Percentiles rank a stretch among this genome's conserved stretches.
Conservation (phyloP, 1,140 invertebrate genomes). For the Drosophila setifemur region DNA sequence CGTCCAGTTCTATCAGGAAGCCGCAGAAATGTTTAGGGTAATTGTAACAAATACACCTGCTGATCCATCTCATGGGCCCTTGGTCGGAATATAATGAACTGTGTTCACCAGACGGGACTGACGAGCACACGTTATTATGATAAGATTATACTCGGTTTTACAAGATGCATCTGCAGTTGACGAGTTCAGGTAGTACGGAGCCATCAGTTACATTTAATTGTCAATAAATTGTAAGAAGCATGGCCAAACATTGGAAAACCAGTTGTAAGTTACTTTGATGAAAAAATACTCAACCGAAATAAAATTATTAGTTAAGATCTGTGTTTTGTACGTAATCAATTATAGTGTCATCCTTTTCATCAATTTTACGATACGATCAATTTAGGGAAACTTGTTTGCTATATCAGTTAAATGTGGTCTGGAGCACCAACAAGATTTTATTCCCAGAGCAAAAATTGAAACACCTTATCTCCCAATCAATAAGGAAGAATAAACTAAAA, state of each 20-base stretch:
- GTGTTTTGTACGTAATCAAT: too few relatives aligned
- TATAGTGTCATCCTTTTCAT: too few relatives aligned
- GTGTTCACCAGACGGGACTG: conserved; percentile 15
- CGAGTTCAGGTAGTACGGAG: conserved; percentile 46
- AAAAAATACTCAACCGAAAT: too few relatives aligned
- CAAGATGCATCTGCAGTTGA: conserved; percentile 43
- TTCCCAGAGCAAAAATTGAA: conserved; percentile 16
- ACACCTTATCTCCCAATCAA: conserved; percentile 36
- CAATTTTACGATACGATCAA: background rate
- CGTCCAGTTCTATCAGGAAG: conserved; percentile 24
- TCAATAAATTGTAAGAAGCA: background rate
- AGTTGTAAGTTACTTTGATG: too few relatives aligned
- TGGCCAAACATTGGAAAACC: too few relatives aligned
- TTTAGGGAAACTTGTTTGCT: too few relatives aligned
- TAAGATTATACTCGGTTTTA: conserved; percentile 61
- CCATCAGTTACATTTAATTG: background rate
- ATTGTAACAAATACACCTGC: conserved; percentile 75
- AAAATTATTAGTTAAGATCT: too few relatives aligned
- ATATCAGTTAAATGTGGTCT: too few relatives aligned
- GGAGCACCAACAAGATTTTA: too few relatives aligned
- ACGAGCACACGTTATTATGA: conserved; percentile 52
- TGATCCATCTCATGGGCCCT: background rate
- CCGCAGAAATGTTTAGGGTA: conserved; percentile 63
- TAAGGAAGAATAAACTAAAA: conserved; percentile 27
- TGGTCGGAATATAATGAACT: conserved; percentile 36